Evolutionary conservation across 2,888 invertebrate species (phyloP), one percentile per base, ranked within the genome.

Genomic region (Drosophila kanekoi): DNA sequence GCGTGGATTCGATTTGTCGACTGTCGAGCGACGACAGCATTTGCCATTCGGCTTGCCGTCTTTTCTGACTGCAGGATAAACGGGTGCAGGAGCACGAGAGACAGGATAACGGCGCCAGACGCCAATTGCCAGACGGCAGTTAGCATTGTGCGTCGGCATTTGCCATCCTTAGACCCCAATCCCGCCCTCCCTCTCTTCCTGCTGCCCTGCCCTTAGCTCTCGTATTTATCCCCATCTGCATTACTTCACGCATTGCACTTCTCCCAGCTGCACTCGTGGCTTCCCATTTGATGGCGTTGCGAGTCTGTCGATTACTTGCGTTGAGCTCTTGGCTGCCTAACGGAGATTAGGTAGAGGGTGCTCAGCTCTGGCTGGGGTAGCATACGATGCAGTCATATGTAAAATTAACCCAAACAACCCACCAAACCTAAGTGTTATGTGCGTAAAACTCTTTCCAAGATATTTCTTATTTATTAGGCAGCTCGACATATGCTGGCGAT

Each of bases 321-420:
- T 62, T 68, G 63, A 52, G 64, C 58, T 72, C 72, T 56, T 71
- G 49, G 18, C 57, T 57, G 58, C 53, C 49, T 48, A 41, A 33
- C 33, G 43, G 37, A 40, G 28, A 70, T 58, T 61, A 49, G 53
- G 10, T 44, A 8, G 44, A 9, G 35, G 54, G 35, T 44, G 14
- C 35, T 6, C 23, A 8, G n/a, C 16, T 28, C 10, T 14, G 44
- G n/a, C 18, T n/a, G 10, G 43, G 18, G 16, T 56, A 6, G 23
- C 20, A 14, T 37, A 20, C 32, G 32, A 37, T 43, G 56, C 59
- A 63, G 32, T 63, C 63, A 51, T 47, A 64, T 71, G 75, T 62
- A 56, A 82, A 79, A 79, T 83, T 72, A 79, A 83, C 44, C 52
- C 66, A 78, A 74, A 53, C 54, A 70, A 45, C 45, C 41, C 8